A percentile compares a stretch with the other conserved stretches of the same genome.
phyloP scores from a whole-genome alignment of 2,113 vertebrate genomes.

The Scomber colias region DNA sequence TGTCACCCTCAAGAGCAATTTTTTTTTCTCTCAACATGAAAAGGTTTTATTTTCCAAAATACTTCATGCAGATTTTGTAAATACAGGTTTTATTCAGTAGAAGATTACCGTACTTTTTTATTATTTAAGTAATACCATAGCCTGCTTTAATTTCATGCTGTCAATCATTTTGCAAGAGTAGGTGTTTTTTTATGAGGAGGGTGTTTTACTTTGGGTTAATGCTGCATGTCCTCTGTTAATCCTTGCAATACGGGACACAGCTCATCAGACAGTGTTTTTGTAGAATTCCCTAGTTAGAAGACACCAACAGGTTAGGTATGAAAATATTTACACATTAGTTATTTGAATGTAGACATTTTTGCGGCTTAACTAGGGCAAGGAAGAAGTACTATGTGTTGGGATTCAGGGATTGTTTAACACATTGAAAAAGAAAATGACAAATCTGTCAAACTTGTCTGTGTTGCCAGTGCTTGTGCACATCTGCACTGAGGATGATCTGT shows the following conservation, averaged over 20 bases:
- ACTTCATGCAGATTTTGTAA: constrained; percentile 17
- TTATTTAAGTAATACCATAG: constrained; percentile 15
- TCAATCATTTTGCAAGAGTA: constrained; percentile 22
- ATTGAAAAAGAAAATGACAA: too few relatives aligned
- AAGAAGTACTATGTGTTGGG: not conserved
- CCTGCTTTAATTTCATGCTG: constrained; percentile 40
- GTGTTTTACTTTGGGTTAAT: constrained; percentile 37
- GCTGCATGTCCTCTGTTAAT: constrained; percentile 35
- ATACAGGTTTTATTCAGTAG: constrained; percentile 2
- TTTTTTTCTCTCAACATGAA: constrained; percentile 10
- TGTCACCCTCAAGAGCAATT: not conserved
- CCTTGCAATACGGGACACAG: constrained; percentile 21
- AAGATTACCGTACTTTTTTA: constrained; percentile 21
- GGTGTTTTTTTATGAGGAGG: not conserved
- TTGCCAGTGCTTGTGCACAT: not conserved
- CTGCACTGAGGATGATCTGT: not conserved
- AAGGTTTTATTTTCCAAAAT: constrained; percentile 20
- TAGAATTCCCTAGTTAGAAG: constrained; percentile 8
- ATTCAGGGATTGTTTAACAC: not conserved
- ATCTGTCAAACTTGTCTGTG: not conserved
- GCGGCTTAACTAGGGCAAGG: constrained; percentile 11
- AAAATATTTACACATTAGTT: constrained; percentile 9
- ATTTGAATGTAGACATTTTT: too few relatives aligned
- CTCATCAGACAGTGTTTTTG: constrained; percentile 25
- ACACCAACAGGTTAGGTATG: constrained; percentile 6